These are phyloP conservation scores for Neelides sp. DNA, from an alignment of 1,140 invertebrate genomes.

Conservation along the genomic window DNA sequence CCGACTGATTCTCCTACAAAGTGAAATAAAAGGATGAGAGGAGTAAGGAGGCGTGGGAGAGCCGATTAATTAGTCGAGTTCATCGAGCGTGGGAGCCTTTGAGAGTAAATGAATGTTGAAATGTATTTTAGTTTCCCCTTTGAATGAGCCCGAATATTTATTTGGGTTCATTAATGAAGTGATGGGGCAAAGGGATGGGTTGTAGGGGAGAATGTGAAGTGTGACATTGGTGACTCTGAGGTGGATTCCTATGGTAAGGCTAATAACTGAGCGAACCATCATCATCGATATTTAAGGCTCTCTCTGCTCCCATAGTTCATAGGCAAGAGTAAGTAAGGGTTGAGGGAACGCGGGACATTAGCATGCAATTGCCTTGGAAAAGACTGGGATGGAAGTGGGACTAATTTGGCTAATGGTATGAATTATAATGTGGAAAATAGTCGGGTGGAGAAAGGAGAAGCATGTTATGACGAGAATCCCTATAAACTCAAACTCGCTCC, in stretches of 20 bases:
- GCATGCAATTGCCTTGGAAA: slow-evolving; percentile 7
- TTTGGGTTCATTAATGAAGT: slow-evolving; percentile 1
- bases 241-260: too few species aligned
- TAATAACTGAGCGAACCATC: too few species aligned
- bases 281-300: too few species aligned
- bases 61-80: not conserved
- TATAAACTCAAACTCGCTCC: too few species aligned
- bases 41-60: not conserved
- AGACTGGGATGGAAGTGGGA: too few species aligned
- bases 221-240: slow-evolving; percentile 4
- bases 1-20: slow-evolving; percentile 19
- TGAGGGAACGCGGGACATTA: too few species aligned
- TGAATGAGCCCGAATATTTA: not conserved
- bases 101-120: slow-evolving; percentile 1
- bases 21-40: slow-evolving; percentile 1
- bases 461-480: too few species aligned
- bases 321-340: too few species aligned
- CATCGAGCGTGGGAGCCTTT: not conserved
- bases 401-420: slow-evolving; percentile 25
- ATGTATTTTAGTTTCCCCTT: not conserved
- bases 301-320: too few species aligned
- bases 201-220: slow-evolving; percentile 2
- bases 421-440: slow-evolving; percentile 9
- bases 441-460: too few species aligned
- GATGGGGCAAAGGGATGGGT: slow-evolving; percentile 7